Conservation (phyloP, 2,888 invertebrate genomes). For the Falcaria lacertinaria region DNA sequence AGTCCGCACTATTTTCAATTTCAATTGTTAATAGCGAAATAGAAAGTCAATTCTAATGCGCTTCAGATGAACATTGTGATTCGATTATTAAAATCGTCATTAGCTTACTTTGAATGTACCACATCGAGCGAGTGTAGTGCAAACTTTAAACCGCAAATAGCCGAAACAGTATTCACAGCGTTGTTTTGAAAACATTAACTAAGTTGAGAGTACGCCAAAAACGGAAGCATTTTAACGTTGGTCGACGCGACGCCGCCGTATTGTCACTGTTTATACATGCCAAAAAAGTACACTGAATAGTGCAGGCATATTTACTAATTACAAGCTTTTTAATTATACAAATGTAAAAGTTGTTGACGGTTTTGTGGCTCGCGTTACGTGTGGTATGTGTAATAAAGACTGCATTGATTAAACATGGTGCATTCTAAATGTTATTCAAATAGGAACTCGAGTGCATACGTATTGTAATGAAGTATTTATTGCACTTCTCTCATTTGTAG, state of each 20-base stretch:
- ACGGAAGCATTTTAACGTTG: conserved; percentile 68
- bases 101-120: conserved; percentile 27
- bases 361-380: no score
- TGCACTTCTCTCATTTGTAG: not conserved
- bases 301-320: not conserved
- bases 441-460: no score
- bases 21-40: no score
- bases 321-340: not conserved
- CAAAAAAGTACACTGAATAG: conserved; percentile 41
- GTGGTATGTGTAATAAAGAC: no score
- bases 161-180: conserved; percentile 49
- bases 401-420: not conserved
- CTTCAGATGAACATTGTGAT: conserved; percentile 14
- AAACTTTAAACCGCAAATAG: conserved; percentile 51
- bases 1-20: no score
- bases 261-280: conserved; percentile 57
- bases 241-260: conserved; percentile 44
- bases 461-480: not conserved
- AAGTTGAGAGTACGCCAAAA: conserved; percentile 75
- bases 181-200: conserved; percentile 75
- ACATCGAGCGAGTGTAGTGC: conserved; percentile 36
- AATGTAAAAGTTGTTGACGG: not conserved
- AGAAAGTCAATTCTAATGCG: not conserved
- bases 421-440: not conserved
- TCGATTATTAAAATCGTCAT: conserved; percentile 26